Evolutionary conservation across 2,888 invertebrate genomes (phyloP), one percentile per base, ranked within the genome.

Genomic region (Agriopis aurantiaria): DNA sequence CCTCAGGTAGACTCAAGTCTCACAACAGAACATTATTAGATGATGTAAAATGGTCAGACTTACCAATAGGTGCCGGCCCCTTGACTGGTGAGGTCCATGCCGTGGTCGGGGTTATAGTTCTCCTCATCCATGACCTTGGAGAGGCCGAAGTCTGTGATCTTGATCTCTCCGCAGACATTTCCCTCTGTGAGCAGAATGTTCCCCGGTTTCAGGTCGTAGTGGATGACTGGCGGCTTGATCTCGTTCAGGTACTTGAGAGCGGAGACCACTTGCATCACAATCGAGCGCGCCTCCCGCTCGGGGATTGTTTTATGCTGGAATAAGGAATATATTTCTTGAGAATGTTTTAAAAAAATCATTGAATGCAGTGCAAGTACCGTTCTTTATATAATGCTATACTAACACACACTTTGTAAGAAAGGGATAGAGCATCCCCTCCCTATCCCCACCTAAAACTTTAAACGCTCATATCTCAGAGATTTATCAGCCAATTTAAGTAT

Each of bases 1-100:
- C 17, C 17, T 23, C 17, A 23, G 17, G 17, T 23, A 23, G 17
- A 23, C 17, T 23, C 17, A 23, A 23, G 17, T 23, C 17, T 23
- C 17, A 23, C 17, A 23, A 23, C 17, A 1, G 17, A 23, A 23
- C 17, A 23, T 2, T 23, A 23, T 33, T 5, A 33, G 4, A 33
- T 33, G 33, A 33, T 3, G 10, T 4, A 33, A 33, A 3, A 33
- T 33, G 41, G 55, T 45, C 49, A 72, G 41, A 77, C 74, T 92
- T 89, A 99, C 99, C 99, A 99, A 94, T 99, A 99, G 82, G 99
- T 99, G 90, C 99, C 99, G 74, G 99, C 99, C 84, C 99, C 99
- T 95, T 99, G 99, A 77, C 99, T 99, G 78, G 99, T 99, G 85
- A 99, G 96, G 93, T 99, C 99, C 99, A 99, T 99, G 82, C 99